Base-by-base conservation (phyloP, 2,888 invertebrate genomes). In the Plagiodera versicolora region DNA sequence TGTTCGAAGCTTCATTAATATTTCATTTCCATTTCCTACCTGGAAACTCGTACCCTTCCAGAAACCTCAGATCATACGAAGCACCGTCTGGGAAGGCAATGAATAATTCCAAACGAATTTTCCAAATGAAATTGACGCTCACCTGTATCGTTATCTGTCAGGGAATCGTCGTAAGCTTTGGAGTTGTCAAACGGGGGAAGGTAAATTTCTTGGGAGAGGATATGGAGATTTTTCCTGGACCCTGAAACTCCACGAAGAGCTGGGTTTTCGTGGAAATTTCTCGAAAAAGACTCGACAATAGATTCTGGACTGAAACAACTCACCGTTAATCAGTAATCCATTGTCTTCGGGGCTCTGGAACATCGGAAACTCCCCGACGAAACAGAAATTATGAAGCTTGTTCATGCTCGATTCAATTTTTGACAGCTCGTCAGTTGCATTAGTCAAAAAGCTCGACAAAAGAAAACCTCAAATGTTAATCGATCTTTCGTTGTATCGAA, bases 291-390 rank as follows among this genome's bases (percentile, higher is more conserved):
- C 39, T 14, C 9, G n/a, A 47, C 1, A 9, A 47, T 19, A 17
- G 10, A 2, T 28, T 35, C 1, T 0, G 14, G 6, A 6, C 30
- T 24, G 24, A 24, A 24, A 24, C 16, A 18, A 51, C 60, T 63
- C 53, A 58, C 64, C 56, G 14, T 55, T 60, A 28, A 61, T 45
- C 11, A 39, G 24, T 44, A n/a, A 30, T 32, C 56, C 59, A 39
- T 24, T 20, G 28, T 59, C 64, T 11, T 66, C 63, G 16, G 55
- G 56, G 2, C 48, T 53, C 6, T 66, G 57, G 52, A 66, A 66
- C 59, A 63, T 58, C 11, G 66, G 63, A 45, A 66, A 66, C 18
- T 63, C 63, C 6, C 66, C 66, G 5, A 66, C 55, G 56, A 66
- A 63, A 0, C 39, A 48, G 19, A 66, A 66, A 54, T 66, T 63